Conservation (phyloP, 2,113 vertebrate genomes). For the Cacatua alba region DNA sequence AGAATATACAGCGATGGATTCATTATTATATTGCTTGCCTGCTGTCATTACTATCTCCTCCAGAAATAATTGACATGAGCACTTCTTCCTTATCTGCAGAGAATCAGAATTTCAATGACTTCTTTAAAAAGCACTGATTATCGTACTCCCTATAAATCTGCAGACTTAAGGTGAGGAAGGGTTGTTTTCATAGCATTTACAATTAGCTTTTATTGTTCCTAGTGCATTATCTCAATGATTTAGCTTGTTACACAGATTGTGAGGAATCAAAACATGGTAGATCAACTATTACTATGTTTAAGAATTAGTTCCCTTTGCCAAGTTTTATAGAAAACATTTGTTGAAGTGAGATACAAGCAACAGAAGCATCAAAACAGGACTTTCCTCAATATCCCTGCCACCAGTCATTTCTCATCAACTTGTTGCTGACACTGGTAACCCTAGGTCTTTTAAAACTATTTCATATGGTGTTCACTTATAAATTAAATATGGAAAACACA, state of each 20-base stretch:
- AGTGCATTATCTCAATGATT: neutral
- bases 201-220: neutral
- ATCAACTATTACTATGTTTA: neutral
- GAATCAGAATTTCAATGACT: neutral
- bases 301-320: neutral
- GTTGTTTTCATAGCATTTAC: neutral
- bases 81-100: neutral
- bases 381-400: neutral
- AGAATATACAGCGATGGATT: neutral
- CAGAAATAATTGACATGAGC: neutral
- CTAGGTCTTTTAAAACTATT: neutral
- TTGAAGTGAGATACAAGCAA: constrained; percentile 2
- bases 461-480: neutral
- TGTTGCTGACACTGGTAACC: neutral
- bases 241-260: neutral
- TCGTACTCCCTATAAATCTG: neutral
- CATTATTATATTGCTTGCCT: neutral
- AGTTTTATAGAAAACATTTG: neutral
- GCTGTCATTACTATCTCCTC: neutral
- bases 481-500: neutral
- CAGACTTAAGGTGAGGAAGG: neutral
- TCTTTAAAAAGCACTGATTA: neutral
- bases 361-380: neutral
- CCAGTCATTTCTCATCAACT: neutral
- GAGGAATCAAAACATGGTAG: neutral